These are phyloP conservation scores for Seira musarum DNA, from an alignment of 2,888 invertebrate species.

Conservation along the genomic window DNA sequence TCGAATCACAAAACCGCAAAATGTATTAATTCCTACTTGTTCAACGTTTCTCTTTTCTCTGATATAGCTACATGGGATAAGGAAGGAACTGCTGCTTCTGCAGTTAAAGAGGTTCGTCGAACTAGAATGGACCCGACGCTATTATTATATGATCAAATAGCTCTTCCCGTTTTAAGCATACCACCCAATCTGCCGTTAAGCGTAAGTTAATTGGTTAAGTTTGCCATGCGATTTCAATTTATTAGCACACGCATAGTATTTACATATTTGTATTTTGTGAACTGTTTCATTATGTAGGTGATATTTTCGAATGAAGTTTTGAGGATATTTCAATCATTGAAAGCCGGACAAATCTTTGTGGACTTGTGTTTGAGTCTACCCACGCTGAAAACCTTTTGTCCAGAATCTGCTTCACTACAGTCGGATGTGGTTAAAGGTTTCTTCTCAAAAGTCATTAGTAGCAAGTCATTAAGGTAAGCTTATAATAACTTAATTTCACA, in stretches of 20 bases:
- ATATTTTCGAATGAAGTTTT: conserved; percentile 64
- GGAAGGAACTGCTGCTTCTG: conserved; percentile 64
- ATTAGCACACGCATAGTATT: too few species aligned
- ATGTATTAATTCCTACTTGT: neutral
- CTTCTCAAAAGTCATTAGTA: conserved; percentile 50
- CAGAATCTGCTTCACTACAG: conserved; percentile 56
- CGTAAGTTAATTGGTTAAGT: too few species aligned
- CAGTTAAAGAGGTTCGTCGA: conserved; percentile 67
- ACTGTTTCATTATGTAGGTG: conserved; percentile 56
- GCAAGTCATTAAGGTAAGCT: conserved; percentile 55
- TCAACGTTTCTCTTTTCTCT: neutral
- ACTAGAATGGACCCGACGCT: conserved; percentile 69
- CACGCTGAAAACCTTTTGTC: conserved; percentile 58
- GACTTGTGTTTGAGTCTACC: conserved; percentile 64
- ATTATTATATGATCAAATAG: conserved; percentile 67
- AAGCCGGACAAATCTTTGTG: conserved; percentile 67
- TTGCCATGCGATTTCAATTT: neutral
- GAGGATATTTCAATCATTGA: conserved; percentile 63
- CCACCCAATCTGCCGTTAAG: conserved; percentile 64
- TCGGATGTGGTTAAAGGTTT: conserved; percentile 61
- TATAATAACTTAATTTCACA: conserved; percentile 12
- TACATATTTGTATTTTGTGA: neutral
- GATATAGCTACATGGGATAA: conserved; percentile 68
- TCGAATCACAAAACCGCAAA: neutral
- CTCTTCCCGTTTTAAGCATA: conserved; percentile 67